A percentile compares a stretch with the other conserved stretches of the same genome.
Conservation (phyloP, 2,113 vertebrate genomes). For the Scolopax mira region DNA sequence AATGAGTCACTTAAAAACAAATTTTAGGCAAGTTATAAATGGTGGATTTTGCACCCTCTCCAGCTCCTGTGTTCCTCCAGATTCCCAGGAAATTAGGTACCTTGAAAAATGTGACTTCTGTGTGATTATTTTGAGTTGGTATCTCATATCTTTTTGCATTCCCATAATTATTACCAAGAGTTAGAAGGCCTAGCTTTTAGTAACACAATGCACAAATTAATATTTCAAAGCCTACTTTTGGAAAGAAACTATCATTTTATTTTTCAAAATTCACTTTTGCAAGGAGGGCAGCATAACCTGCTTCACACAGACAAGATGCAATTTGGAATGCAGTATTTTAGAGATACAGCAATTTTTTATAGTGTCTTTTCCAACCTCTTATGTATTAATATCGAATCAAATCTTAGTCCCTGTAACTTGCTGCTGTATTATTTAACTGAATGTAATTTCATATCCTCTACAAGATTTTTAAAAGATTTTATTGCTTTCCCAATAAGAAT, state of each 20-base stretch:
- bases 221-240: neutral
- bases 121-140: neutral
- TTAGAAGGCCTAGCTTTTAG: neutral
- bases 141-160: neutral
- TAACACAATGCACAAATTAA: neutral
- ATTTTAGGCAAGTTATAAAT: neutral
- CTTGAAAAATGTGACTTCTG: neutral
- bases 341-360: neutral
- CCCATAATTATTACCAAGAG: neutral
- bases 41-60: neutral
- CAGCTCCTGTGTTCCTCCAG: neutral
- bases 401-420: neutral
- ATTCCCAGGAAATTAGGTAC: neutral
- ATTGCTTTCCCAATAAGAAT: neutral
- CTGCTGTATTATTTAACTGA: neutral
- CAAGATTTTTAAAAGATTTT: neutral
- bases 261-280: neutral
- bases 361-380: neutral
- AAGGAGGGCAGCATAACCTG: neutral
- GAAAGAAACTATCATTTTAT: fast-evolving
- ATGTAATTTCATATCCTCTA: neutral
- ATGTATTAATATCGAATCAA: neutral
- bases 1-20: neutral
- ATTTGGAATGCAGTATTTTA: neutral
- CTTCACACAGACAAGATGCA: neutral